Conservation (phyloP, 2,888 invertebrate genomes). For the Psylliodes chrysocephalus region DNA sequence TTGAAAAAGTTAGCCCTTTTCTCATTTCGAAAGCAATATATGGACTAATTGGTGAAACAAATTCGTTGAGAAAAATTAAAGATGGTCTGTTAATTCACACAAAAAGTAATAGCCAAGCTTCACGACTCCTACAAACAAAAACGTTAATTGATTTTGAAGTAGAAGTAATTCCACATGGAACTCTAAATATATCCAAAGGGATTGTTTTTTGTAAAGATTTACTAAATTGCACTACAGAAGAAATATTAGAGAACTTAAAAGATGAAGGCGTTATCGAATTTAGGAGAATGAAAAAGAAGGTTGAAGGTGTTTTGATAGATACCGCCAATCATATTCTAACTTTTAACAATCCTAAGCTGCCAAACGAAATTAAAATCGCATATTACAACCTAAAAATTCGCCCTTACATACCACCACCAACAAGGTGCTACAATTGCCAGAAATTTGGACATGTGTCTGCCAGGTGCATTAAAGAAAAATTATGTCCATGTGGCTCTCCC, state of each 20-base stretch:
- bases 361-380: too few species aligned
- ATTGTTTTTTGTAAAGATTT: slow-evolving; percentile 13
- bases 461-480: neutral
- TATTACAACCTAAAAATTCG: too few species aligned
- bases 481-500: neutral
- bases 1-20: slow-evolving; percentile 5
- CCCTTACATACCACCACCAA: neutral
- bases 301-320: too few species aligned
- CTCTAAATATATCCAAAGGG: slow-evolving; percentile 8
- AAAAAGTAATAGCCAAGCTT: neutral
- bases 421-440: neutral
- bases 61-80: slow-evolving; percentile 8
- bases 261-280: neutral
- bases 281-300: neutral
- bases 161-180: slow-evolving; percentile 1
- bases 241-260: slow-evolving; percentile 6
- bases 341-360: too few species aligned
- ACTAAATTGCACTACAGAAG: slow-evolving; percentile 18
- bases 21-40: slow-evolving; percentile 8
- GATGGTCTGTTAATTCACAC: slow-evolving; percentile 6
- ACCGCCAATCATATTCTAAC: too few species aligned
- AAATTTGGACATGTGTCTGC: neutral
- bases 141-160: slow-evolving; percentile 5
- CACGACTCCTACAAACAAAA: neutral
- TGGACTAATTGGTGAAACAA: slow-evolving; percentile 7